These are phyloP conservation scores for Pheosia tremula DNA, from an alignment of 2,888 invertebrate species.

Conservation along the genomic window DNA sequence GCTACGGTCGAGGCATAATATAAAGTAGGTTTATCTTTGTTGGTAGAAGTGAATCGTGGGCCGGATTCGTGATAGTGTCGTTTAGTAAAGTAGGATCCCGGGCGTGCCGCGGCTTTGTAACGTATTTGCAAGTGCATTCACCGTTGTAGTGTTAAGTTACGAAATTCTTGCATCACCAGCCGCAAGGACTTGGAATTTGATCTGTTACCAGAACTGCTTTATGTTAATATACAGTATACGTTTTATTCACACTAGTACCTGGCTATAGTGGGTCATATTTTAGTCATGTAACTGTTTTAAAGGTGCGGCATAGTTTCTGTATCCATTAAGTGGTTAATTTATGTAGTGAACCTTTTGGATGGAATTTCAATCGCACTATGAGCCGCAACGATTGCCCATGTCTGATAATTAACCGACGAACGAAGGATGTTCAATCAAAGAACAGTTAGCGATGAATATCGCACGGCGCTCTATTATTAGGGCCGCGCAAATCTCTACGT, in stretches of 20 bases:
- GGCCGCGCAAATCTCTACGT: slow-evolving; percentile 57
- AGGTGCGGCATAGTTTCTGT: slow-evolving; percentile 6
- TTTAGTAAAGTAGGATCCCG: slow-evolving; percentile 65
- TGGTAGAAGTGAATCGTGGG: slow-evolving; percentile 67
- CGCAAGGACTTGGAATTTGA: slow-evolving; percentile 41
- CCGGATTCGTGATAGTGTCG: slow-evolving; percentile 72
- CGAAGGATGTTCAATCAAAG: slow-evolving; percentile 63
- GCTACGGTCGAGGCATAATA: slow-evolving; percentile 32
- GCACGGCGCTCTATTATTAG: slow-evolving; percentile 67
- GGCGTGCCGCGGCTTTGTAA: slow-evolving; percentile 56
- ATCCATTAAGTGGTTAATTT: slow-evolving; percentile 29
- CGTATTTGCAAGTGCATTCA: slow-evolving; percentile 65
- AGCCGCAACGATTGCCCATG: slow-evolving; percentile 49
- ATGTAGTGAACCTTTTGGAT: slow-evolving; percentile 30
- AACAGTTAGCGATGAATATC: slow-evolving; percentile 77
- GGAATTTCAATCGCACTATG: slow-evolving; percentile 51
- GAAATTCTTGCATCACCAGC: slow-evolving; percentile 60
- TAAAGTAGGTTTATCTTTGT: slow-evolving; percentile 61
- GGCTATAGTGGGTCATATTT: slow-evolving; percentile 11
- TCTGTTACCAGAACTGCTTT: slow-evolving; percentile 27
- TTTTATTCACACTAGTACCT: slow-evolving; percentile 19
- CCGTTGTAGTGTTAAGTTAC: slow-evolving; percentile 60
- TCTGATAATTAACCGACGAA: slow-evolving; percentile 61
- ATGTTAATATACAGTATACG: slow-evolving; percentile 13
- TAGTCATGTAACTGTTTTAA: slow-evolving; percentile 5